These are phyloP conservation scores for Nannoperca australis DNA, from an alignment of 2,797 vertebrate genomes.

Conservation along the genomic window DNA sequence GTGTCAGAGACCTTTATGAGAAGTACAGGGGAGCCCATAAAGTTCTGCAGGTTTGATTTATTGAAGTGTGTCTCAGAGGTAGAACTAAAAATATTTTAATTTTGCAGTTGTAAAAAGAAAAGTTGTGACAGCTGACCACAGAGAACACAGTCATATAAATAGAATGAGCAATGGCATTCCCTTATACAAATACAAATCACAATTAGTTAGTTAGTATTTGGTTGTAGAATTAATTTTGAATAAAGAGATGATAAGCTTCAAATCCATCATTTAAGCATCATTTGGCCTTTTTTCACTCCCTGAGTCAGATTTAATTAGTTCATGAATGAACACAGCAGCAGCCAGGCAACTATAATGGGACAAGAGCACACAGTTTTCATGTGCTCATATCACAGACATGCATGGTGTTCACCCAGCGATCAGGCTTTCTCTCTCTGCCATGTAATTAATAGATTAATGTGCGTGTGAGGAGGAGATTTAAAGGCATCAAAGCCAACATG, in stretches of 20 bases:
- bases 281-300: background rate
- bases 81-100: background rate
- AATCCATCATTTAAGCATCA: conserved; percentile 5
- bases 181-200: background rate
- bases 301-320: conserved; percentile 18
- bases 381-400: conserved; percentile 17
- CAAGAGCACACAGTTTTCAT: background rate
- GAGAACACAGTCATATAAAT: conserved; percentile 6
- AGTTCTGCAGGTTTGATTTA: conserved; percentile 22
- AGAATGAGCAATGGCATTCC: conserved; percentile 1
- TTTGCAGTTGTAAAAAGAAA: conserved; percentile 15
- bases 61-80: conserved; percentile 20
- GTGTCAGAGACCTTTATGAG: conserved; percentile 28
- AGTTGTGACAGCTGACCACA: conserved; percentile 14
- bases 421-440: conserved; percentile 13
- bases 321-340: background rate
- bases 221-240: background rate
- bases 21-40: conserved; percentile 6
- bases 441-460: conserved; percentile 18
- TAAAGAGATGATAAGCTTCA: background rate
- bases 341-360: background rate
- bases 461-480: background rate
- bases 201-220: background rate
- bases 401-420: conserved; percentile 4
- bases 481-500: conserved; percentile 8